Evolutionary conservation across 1,140 invertebrate genomes (phyloP).

Genomic region (Conus ventricosus): DNA sequence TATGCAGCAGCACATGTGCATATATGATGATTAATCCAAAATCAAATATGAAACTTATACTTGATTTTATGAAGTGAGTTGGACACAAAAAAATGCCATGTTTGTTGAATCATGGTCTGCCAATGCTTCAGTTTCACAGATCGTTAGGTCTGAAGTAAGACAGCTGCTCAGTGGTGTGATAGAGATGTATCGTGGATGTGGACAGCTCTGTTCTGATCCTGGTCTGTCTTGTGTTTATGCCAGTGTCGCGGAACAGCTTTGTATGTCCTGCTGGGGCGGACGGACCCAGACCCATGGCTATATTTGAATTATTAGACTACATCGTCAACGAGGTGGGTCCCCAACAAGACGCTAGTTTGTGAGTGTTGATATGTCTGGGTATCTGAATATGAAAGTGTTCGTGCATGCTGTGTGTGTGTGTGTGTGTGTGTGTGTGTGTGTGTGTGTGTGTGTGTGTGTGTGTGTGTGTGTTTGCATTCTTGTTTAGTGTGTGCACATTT

Average conservation of each 20-base stretch:
- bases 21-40: no score
- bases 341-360: not conserved
- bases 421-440: not conserved
- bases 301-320: constrained; percentile 99
- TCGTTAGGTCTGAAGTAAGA: no score
- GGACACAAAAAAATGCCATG: no score
- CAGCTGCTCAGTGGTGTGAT: no score
- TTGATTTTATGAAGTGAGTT: no score
- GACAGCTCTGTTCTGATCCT: no score
- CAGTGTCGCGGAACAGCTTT: constrained; percentile 25
- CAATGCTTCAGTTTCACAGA: no score
- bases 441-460: no score
- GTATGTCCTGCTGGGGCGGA: constrained; percentile 60
- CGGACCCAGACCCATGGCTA: constrained; percentile 87
- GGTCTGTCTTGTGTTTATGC: constrained; percentile 9
- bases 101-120: no score
- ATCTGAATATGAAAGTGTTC: constrained; percentile 3
- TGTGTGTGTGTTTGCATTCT: not conserved
- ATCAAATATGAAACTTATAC: no score
- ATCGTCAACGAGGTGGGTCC: constrained; percentile 95
- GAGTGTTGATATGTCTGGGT: constrained; percentile 19
- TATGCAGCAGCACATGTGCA: no score
- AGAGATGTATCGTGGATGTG: no score
- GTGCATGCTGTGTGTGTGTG: not conserved
- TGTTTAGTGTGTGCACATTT: not conserved